Base-by-base conservation (phyloP, 2,113 vertebrate species). In the Dermatemys mawii region DNA sequence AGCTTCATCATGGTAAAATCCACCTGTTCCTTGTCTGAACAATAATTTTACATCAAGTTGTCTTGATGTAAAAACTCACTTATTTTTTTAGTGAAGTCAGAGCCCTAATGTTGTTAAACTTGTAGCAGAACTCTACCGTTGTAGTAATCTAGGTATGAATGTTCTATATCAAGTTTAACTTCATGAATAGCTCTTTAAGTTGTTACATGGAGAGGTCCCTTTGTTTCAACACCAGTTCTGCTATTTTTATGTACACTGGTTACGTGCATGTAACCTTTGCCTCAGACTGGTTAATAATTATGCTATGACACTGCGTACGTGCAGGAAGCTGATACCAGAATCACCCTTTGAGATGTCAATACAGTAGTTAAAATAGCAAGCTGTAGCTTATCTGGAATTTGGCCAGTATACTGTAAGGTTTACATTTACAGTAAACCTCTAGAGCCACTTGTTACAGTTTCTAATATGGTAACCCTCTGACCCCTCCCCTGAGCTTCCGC, bases 281-380 rank as follows among this genome's bases (percentile, higher is more conserved):
- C 83, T 96, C n/a, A 13, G 41, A 8, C 49, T n/a, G 29, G 90
- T 94, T 97, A 93, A 96, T 97, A 80, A 93, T 94, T 95, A 82
- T 80, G 0, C 55, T 26, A 26, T 79, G 60, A 91, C 48, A 48
- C 50, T n/a, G 50, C 50, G 9, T 19, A 63, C 8, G 1, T 46
- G 70, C 84, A 92, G 86, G 78, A 53, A 51, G 92, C 35, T 81
- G 70, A 55, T 54, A 41, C 38, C 46, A 51, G 85, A 32, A 83
- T 12, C 81, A 8, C 16, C 38, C 24, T 85, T 51, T 51, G 48
- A 78, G 54, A 3, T 87, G 82, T 26, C 80, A 79, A 17, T n/a
- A 1, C 29, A 2, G 88, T 22, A 26, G 51, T 13, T 3, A 16
- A 14, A 35, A 21, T 60, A 9, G 0, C 17, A 48, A 75, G 8